Conservation (phyloP, 2,113 vertebrate species). For the Stomatorhinus ivindoensis region DNA sequence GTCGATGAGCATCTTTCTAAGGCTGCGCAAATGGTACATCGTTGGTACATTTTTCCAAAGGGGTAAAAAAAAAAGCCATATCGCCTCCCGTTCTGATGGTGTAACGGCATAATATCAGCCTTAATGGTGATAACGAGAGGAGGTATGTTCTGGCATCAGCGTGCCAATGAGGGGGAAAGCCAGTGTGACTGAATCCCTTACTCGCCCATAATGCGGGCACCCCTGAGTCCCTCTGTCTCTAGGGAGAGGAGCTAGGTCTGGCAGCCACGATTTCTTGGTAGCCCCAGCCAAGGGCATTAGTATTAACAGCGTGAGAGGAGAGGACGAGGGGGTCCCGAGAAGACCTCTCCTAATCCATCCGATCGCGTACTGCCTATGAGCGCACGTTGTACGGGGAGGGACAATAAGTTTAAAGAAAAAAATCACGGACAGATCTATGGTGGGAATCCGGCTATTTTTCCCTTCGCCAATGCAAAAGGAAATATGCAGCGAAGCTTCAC, state of each 20-base stretch:
- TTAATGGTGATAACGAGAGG: slow-evolving; percentile 7
- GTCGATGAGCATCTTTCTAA: neutral
- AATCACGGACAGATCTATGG: slow-evolving; percentile 75
- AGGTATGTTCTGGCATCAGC: neutral
- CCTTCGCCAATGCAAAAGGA: slow-evolving; percentile 97
- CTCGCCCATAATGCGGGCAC: slow-evolving; percentile 16
- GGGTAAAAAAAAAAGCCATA: neutral
- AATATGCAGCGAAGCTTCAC: slow-evolving; percentile 98
- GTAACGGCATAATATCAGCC: neutral
- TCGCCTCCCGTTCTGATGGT: slow-evolving; percentile 25
- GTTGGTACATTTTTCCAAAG: neutral
- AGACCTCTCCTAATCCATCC: slow-evolving; percentile 62
- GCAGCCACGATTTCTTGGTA: slow-evolving; percentile 35
- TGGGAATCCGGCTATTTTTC: slow-evolving; percentile 79
- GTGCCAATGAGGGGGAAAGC: neutral
- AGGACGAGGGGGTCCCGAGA: slow-evolving; percentile 39
- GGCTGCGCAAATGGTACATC: slow-evolving; percentile 2
- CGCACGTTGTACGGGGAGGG: slow-evolving; percentile 47
- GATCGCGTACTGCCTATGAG: slow-evolving; percentile 60
- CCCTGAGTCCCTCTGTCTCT: slow-evolving; percentile 3
- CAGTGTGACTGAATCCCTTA: slow-evolving; percentile 8
- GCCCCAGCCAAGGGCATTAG: slow-evolving; percentile 43
- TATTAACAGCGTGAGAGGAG: slow-evolving; percentile 31
- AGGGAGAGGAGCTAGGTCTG: slow-evolving; percentile 27
- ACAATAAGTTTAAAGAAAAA: slow-evolving; percentile 40